Evolutionary conservation across 2,113 vertebrate species (phyloP).

Genomic region (Beaufortia kweichowensis): DNA sequence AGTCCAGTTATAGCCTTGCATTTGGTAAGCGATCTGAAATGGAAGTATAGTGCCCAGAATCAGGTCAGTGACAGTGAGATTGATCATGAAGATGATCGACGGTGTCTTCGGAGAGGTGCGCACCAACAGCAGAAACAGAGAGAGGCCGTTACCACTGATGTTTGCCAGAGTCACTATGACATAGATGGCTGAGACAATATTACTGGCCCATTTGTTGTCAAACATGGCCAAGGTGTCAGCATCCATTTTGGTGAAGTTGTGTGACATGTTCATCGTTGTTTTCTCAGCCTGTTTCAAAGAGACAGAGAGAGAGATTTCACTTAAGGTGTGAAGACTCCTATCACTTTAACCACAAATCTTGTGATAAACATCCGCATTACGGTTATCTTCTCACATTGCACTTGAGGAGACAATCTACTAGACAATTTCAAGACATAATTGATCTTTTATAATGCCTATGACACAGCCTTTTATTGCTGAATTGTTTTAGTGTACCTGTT

Average conservation of each 20-base stretch:
- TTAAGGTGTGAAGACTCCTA: not conserved
- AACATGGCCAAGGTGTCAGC: slow-evolving; percentile 79
- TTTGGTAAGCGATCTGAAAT: slow-evolving; percentile 87
- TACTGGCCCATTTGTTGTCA: slow-evolving; percentile 59
- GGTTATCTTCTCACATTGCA: slow-evolving; percentile 21
- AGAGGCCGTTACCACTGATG: slow-evolving; percentile 82
- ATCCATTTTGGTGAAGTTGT: slow-evolving; percentile 66
- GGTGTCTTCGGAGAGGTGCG: slow-evolving; percentile 82
- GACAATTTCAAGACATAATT: not conserved
- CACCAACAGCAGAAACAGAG: slow-evolving; percentile 84
- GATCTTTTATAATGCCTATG: not conserved
- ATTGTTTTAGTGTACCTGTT: not conserved
- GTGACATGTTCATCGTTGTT: slow-evolving; percentile 48
- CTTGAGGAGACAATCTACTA: not conserved
- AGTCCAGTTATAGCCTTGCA: slow-evolving; percentile 78
- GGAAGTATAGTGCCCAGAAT: slow-evolving; percentile 81
- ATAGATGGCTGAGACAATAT: slow-evolving; percentile 77
- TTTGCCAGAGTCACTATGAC: slow-evolving; percentile 77
- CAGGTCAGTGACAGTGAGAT: slow-evolving; percentile 88
- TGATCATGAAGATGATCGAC: slow-evolving; percentile 92
- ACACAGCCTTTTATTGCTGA: not conserved
- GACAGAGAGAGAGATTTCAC: not conserved
- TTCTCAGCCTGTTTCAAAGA: not conserved
- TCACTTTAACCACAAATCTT: not conserved
- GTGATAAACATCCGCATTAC: not conserved